phyloP scores from a whole-genome alignment of 2,797 vertebrate species.

The Odontamblyopus rebecca region DNA sequence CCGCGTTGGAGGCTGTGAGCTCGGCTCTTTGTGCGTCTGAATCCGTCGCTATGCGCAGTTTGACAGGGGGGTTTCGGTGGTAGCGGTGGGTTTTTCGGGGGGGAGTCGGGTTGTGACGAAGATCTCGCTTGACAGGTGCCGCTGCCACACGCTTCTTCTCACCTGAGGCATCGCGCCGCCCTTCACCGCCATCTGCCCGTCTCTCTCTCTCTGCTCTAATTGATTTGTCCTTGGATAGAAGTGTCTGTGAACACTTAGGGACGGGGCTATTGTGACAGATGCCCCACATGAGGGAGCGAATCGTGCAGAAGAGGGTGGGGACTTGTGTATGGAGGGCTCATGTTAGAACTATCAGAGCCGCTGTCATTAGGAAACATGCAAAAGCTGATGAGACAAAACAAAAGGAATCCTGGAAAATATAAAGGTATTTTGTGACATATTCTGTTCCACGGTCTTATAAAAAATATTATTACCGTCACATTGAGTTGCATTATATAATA shows the following conservation, averaged over 20 bases:
- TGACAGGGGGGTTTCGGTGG: slow-evolving; percentile 22
- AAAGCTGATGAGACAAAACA: slow-evolving; percentile 32
- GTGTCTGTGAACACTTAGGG: slow-evolving; percentile 52
- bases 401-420: background rate
- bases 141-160: slow-evolving; percentile 60
- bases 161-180: slow-evolving; percentile 73
- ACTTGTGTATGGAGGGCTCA: slow-evolving; percentile 5
- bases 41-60: slow-evolving; percentile 37
- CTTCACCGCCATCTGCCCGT: slow-evolving; percentile 78
- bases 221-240: slow-evolving; percentile 78
- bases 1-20: slow-evolving; percentile 23
- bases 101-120: slow-evolving; percentile 48
- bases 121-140: slow-evolving; percentile 70
- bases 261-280: slow-evolving; percentile 63
- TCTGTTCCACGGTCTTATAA: too few species aligned
- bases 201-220: slow-evolving; percentile 68
- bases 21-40: slow-evolving; percentile 54
- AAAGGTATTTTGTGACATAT: too few species aligned
- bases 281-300: slow-evolving; percentile 31
- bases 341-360: slow-evolving; percentile 32
- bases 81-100: too few species aligned
- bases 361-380: slow-evolving; percentile 30
- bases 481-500: too few species aligned
- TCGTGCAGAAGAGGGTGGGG: slow-evolving; percentile 36
- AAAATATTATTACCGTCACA: too few species aligned